Evolutionary conservation across 2,113 vertebrate genomes (phyloP).

Genomic region (Mungos mungo): DNA sequence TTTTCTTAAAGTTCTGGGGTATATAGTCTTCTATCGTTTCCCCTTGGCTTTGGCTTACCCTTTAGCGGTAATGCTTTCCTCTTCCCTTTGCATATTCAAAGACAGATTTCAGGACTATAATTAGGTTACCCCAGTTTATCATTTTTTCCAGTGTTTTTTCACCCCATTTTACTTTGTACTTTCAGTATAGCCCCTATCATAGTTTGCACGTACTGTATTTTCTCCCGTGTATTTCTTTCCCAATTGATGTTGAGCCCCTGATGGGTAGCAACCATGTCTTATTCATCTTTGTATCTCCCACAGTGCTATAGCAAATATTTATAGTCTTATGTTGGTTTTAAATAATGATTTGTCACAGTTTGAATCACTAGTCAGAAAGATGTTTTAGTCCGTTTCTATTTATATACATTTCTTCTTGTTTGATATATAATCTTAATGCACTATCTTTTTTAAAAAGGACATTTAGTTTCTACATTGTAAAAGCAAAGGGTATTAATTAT

Average conservation of each 20-base stretch:
- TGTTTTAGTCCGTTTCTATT: constrained; percentile 21
- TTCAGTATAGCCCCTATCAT: not conserved
- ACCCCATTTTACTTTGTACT: not conserved
- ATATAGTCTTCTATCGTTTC: not conserved
- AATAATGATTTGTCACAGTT: constrained; percentile 9
- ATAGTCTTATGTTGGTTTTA: not conserved
- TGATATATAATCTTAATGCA: not conserved
- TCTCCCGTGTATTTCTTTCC: not conserved
- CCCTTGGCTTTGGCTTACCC: not conserved
- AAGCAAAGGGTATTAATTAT: not conserved
- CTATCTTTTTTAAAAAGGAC: not conserved
- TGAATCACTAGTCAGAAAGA: constrained; percentile 15
- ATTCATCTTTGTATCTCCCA: constrained; percentile 12
- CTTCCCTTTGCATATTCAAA: not conserved
- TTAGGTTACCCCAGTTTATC: not conserved
- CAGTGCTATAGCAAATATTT: constrained; percentile 39
- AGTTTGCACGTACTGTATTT: not conserved
- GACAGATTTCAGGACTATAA: not conserved
- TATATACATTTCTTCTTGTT: constrained; percentile 1
- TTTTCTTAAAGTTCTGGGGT: not conserved
- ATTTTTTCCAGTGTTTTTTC: not conserved
- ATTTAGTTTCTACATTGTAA: not conserved
- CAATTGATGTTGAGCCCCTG: not conserved
- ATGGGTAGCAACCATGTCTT: not conserved
- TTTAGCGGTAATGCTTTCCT: not conserved